A percentile compares a stretch with the other conserved stretches of the same genome.
phyloP scores from a whole-genome alignment of 2,113 vertebrate species.

The Mirza zaza region DNA sequence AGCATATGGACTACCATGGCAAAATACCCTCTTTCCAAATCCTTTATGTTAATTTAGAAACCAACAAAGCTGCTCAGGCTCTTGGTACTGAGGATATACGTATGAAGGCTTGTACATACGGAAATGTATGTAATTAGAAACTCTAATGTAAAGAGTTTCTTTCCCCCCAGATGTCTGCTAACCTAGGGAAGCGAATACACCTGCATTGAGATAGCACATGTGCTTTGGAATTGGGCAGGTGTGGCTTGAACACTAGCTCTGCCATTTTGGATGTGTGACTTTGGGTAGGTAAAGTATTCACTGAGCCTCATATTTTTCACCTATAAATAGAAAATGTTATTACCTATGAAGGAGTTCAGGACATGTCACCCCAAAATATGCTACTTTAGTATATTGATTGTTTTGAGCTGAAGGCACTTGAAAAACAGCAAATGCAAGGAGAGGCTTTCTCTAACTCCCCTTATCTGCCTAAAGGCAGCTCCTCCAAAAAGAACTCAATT shows the following conservation, averaged over 20 bases:
- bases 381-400: not conserved
- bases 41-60: not conserved
- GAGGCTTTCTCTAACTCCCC: not conserved
- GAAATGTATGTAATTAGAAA: too few relatives aligned
- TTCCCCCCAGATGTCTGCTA: not conserved
- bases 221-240: too few relatives aligned
- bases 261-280: not conserved
- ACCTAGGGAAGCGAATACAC: not conserved
- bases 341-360: not conserved
- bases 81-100: accelerated
- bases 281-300: not conserved
- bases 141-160: not conserved
- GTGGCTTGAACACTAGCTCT: not conserved
- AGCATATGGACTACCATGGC: accelerated
- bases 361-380: not conserved
- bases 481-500: conserved; percentile 4
- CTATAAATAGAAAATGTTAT: conserved; percentile 6
- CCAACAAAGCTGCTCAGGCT: not conserved
- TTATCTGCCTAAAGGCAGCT: not conserved
- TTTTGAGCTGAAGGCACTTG: conserved; percentile 14
- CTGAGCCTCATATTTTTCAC: not conserved
- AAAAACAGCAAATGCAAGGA: not conserved
- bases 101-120: not conserved
- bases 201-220: accelerated
- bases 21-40: not conserved